phyloP scores from a whole-genome alignment of 1,140 invertebrate species.

The Drosophila nigrodunni region DNA sequence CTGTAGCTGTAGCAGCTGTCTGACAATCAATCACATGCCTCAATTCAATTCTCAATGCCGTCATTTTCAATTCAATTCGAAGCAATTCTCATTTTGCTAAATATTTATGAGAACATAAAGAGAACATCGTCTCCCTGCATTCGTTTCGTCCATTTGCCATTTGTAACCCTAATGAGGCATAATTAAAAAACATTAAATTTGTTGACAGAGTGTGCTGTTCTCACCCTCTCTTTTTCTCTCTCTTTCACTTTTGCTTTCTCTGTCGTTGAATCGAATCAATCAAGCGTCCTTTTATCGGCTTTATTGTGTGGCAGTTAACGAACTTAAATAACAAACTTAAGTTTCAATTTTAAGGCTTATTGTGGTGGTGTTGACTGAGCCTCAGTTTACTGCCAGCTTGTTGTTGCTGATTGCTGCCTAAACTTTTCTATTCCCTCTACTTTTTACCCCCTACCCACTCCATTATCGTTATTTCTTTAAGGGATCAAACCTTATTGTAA shows the following conservation, averaged over 20 bases:
- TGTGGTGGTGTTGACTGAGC: constrained; percentile 40
- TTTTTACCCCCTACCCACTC: not conserved
- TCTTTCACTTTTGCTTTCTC: not conserved
- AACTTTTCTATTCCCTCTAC: constrained; percentile 46
- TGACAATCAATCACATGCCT: constrained; percentile 78
- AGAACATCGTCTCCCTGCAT: not conserved
- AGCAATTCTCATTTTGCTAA: constrained; percentile 45
- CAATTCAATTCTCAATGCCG: constrained; percentile 63
- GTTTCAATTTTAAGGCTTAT: constrained; percentile 66
- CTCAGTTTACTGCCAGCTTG: constrained; percentile 26
- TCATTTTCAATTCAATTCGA: constrained; percentile 68
- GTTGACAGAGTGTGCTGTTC: constrained; percentile 6
- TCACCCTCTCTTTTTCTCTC: not conserved
- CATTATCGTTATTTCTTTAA: constrained; percentile 41
- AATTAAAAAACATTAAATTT: constrained; percentile 78
- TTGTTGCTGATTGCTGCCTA: constrained; percentile 58
- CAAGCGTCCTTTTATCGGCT: constrained; percentile 48
- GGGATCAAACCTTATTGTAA: constrained; percentile 66
- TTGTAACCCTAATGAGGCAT: constrained; percentile 73
- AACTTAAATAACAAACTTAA: constrained; percentile 61
- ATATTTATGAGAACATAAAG: constrained; percentile 67
- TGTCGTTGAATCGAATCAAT: constrained; percentile 57
- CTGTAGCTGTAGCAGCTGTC: constrained; percentile 21
- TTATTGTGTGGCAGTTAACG: constrained; percentile 32
- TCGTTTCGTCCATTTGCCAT: not conserved